Evolutionary conservation across 2,113 vertebrate genomes (phyloP).

Genomic region (Nycticebus coucang): DNA sequence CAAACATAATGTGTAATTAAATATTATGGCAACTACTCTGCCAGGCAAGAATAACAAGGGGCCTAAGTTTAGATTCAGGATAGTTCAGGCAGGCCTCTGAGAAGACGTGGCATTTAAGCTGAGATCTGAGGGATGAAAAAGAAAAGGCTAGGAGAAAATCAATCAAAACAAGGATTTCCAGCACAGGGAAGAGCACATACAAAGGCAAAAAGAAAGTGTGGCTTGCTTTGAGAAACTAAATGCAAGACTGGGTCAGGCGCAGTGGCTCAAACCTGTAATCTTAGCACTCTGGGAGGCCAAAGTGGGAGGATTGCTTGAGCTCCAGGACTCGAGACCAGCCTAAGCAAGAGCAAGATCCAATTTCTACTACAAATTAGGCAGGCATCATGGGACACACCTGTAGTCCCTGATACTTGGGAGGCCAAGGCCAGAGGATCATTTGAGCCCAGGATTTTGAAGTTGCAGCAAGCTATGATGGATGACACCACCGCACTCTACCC

Average conservation of each 20-base stretch:
- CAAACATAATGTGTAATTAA: slow-evolving; percentile 62
- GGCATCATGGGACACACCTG: too few species aligned
- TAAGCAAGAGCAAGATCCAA: too few species aligned
- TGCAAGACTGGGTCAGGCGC: background rate
- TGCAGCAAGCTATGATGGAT: too few species aligned
- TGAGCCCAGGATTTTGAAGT: too few species aligned
- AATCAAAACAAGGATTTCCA: background rate
- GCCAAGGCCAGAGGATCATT: too few species aligned
- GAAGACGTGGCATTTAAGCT: background rate
- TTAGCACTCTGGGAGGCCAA: too few species aligned
- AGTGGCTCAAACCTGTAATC: too few species aligned
- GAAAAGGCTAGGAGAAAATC: background rate
- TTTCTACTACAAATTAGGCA: too few species aligned
- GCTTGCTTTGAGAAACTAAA: background rate
- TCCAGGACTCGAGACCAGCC: too few species aligned
- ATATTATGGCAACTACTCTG: slow-evolving; percentile 65
- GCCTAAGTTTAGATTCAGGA: slow-evolving; percentile 8
- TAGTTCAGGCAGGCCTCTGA: background rate
- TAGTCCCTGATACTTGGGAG: too few species aligned
- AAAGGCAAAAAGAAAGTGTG: background rate
- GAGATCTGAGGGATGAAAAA: background rate
- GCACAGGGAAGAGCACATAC: background rate
- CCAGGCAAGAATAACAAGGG: slow-evolving; percentile 57
- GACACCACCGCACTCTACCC: too few species aligned
- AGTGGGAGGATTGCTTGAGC: too few species aligned